phyloP scores from a whole-genome alignment of 2,888 invertebrate genomes.

The Brassicogethes aeneus region DNA sequence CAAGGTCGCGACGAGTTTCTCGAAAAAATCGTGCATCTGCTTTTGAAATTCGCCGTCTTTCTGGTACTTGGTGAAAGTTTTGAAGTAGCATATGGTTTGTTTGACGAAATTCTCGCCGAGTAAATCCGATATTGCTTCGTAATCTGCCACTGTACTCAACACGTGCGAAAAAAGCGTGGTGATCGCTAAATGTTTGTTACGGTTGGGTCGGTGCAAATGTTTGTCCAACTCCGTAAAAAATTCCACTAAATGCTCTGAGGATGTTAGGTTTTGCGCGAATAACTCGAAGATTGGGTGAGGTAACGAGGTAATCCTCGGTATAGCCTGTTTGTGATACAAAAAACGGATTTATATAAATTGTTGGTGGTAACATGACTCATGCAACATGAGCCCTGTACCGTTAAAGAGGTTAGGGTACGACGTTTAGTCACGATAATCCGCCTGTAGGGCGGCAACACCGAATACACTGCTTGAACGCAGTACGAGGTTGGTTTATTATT shows the following conservation, averaged over 20 bases:
- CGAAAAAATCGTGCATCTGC: slow-evolving; percentile 48
- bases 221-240: slow-evolving; percentile 51
- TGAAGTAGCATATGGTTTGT: slow-evolving; percentile 54
- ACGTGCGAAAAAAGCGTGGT: slow-evolving; percentile 51
- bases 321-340: too few relatives aligned
- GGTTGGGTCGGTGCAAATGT: slow-evolving; percentile 44
- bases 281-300: slow-evolving; percentile 58
- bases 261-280: slow-evolving; percentile 47
- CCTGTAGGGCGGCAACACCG: too few relatives aligned
- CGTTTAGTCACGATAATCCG: too few relatives aligned
- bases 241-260: slow-evolving; percentile 43
- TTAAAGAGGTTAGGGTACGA: too few relatives aligned
- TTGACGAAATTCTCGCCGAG: slow-evolving; percentile 57
- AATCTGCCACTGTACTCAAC: slow-evolving; percentile 37
- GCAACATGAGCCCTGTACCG: too few relatives aligned
- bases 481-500: too few relatives aligned
- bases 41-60: slow-evolving; percentile 50
- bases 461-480: too few relatives aligned
- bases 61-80: slow-evolving; percentile 46
- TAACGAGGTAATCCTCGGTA: slow-evolving; percentile 48
- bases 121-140: slow-evolving; percentile 47
- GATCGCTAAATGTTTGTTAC: slow-evolving; percentile 52
- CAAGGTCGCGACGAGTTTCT: slow-evolving; percentile 44
- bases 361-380: too few relatives aligned
- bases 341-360: slow-evolving; percentile 30